Evolutionary conservation across 2,888 invertebrate genomes (phyloP), one percentile per base, ranked within the genome.

Genomic region (Polydrusus cervinus): DNA sequence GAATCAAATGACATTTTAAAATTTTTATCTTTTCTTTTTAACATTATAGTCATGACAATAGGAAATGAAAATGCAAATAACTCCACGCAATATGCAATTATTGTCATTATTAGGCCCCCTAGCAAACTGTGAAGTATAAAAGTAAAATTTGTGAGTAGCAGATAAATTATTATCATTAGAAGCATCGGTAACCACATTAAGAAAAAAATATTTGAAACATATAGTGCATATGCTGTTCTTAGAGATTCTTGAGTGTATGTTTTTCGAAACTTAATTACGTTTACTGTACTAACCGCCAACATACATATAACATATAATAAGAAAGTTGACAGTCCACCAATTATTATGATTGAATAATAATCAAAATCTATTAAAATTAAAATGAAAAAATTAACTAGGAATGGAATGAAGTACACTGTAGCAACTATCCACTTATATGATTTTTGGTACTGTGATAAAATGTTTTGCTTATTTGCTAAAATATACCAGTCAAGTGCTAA

Each of bases 1-100:
- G 8, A 9, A 18, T 60, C 16, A 38, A 38, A 60, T 6, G 57
- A 16, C 38, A 60, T 60, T 60, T 60, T 60, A 11, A 60, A 60
- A 38, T 60, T 16, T 13, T 38, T 60, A 60, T 60, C 57, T 3
- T 5, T 11, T 38, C 9, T 60, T n/a, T 1, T 1, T 16, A 60
- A 38, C 38, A 60, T 60, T 38, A 60, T 38, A 38, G 11, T 10
- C 1, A 38, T 60, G 3, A 60, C 18, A 38, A 60, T 60, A 1
- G 57, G 57, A 2, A 38, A 38, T 16, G 5, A 13, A 18, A 34
- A 18, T 9, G 57, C 38, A 6, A 16, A 2, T 10, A 60, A 9
- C 16, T 60, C 57, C 3, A 60, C 11, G 14, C 1, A 10, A 38
- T 11, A 38, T 14, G 10, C 38, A 14, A 60, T 16, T 16, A 60